Evolutionary conservation across 2,888 invertebrate genomes (phyloP).

Genomic region (Anthoptus insignis): DNA sequence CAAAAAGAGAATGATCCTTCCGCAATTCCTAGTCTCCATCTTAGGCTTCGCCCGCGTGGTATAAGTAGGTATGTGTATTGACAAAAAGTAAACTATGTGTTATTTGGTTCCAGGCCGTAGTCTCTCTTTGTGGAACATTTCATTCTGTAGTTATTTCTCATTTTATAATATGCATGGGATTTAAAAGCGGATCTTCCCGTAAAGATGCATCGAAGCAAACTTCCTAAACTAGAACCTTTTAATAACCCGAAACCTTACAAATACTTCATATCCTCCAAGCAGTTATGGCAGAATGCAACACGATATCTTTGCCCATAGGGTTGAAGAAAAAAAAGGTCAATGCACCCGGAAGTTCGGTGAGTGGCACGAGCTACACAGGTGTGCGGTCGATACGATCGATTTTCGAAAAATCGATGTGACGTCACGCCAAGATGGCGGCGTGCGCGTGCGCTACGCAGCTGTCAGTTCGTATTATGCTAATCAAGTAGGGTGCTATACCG

Average conservation of each 20-base stretch:
- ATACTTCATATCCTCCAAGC: conserved; percentile 23
- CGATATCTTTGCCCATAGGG: conserved; percentile 1
- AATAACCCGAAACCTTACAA: conserved; percentile 28
- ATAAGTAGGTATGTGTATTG: no score
- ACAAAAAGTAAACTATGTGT: no score
- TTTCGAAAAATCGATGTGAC: conserved; percentile 77
- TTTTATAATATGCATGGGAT: no score
- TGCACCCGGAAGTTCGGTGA: conserved; percentile 72
- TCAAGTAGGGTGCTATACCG: conserved; percentile 65
- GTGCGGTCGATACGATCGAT: conserved; percentile 80
- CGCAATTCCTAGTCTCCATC: no score
- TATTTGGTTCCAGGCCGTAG: no score
- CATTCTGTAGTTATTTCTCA: no score
- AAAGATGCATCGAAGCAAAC: conserved; percentile 3
- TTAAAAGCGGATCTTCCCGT: neutral
- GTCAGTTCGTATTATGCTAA: conserved; percentile 64
- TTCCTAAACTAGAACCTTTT: conserved; percentile 16
- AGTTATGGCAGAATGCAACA: neutral
- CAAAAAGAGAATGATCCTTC: no score
- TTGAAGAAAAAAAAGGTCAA: conserved; percentile 50
- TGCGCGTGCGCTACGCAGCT: conserved; percentile 71
- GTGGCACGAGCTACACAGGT: conserved; percentile 76
- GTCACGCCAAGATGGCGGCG: conserved; percentile 71
- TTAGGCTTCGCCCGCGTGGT: no score
- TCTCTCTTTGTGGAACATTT: no score